phyloP scores from a whole-genome alignment of 2,888 invertebrate genomes.

The Epistrophe grossulariae region DNA sequence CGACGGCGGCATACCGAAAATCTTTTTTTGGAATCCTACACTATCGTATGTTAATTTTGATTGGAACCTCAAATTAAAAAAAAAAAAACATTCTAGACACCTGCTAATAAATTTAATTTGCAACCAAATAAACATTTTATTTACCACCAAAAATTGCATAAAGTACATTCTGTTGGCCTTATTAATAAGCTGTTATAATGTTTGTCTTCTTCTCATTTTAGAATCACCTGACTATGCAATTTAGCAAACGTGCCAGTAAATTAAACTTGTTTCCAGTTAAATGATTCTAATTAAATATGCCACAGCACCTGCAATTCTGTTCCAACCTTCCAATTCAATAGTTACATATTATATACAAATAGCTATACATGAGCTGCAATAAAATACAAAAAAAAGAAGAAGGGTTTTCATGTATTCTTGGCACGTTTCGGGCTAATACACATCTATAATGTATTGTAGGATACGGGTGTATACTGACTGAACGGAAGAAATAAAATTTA shows the following conservation, averaged over 20 bases:
- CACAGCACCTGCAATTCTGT: conserved; percentile 12
- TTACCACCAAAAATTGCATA: background rate
- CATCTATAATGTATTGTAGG: conserved; percentile 4
- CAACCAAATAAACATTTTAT: background rate
- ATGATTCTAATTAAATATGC: conserved; percentile 39
- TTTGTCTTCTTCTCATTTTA: conserved; percentile 11
- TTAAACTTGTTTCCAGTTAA: conserved; percentile 22
- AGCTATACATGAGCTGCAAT: background rate
- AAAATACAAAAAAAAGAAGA: conserved; percentile 12
- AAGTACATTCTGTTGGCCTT: background rate
- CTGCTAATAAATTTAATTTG: background rate
- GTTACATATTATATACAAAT: background rate
- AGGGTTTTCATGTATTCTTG: conserved; percentile 49
- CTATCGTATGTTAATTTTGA: no score
- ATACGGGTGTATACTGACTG: background rate
- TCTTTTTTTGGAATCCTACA: no score
- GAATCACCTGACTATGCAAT: conserved; percentile 19
- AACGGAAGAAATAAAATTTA: background rate
- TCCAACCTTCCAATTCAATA: background rate
- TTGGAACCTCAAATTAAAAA: no score
- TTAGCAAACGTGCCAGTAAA: conserved; percentile 37
- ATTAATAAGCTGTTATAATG: background rate
- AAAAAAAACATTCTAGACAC: no score
- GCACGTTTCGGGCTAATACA: conserved; percentile 50
- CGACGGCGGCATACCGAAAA: no score